phyloP scores from a whole-genome alignment of 2,888 invertebrate genomes.

The Dendrolimus houi region DNA sequence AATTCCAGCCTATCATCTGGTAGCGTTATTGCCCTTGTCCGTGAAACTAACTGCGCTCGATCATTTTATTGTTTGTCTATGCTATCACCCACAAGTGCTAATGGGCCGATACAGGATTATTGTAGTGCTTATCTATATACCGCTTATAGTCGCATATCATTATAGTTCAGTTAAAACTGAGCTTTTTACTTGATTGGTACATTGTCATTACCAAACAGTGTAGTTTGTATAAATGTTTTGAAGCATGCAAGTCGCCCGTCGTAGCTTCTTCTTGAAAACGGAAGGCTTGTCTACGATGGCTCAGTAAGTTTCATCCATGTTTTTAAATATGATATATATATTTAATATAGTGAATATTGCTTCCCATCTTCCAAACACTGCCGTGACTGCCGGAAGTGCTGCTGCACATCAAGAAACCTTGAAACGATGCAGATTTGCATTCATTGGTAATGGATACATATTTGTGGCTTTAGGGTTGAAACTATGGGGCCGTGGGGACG shows the following conservation, averaged over 20 bases:
- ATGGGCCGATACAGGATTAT: constrained; percentile 52
- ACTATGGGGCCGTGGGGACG: too few relatives aligned
- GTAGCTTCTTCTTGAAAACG: constrained; percentile 21
- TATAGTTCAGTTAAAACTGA: constrained; percentile 10
- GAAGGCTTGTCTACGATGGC: constrained; percentile 21
- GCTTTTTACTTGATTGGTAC: constrained; percentile 1
- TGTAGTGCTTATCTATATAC: constrained; percentile 40
- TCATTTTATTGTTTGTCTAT: constrained; percentile 44
- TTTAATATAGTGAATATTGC: too few relatives aligned
- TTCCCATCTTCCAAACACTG: too few relatives aligned
- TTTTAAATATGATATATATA: neutral
- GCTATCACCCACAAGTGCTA: constrained; percentile 42
- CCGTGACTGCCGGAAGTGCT: too few relatives aligned
- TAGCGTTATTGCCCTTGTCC: constrained; percentile 32
- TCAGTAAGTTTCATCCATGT: constrained; percentile 22
- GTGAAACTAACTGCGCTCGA: constrained; percentile 45
- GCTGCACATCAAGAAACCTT: too few relatives aligned
- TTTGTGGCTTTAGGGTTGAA: too few relatives aligned
- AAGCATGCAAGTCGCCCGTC: constrained; percentile 21
- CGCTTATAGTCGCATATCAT: constrained; percentile 14
- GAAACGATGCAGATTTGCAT: too few relatives aligned
- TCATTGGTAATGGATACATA: too few relatives aligned
- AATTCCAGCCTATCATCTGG: neutral
- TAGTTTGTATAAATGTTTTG: neutral
- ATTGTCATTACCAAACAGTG: neutral